These are phyloP conservation scores for Nysson spinosus DNA, from an alignment of 2,888 invertebrate species.

Conservation along the genomic window DNA sequence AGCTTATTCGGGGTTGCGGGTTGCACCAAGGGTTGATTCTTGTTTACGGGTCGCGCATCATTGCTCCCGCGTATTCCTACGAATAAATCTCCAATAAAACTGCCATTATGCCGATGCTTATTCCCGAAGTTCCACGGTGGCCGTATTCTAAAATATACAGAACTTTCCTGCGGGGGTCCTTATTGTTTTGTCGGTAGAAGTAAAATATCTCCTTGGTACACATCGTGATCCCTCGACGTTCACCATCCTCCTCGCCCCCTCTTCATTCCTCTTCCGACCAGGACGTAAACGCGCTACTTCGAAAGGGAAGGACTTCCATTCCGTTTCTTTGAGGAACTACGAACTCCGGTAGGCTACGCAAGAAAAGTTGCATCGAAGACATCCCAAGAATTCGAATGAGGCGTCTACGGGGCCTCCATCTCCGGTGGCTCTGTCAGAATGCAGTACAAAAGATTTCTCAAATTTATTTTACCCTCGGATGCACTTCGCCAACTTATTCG, in stretches of 20 bases:
- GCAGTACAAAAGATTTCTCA: background rate
- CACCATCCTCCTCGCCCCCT: conserved; percentile 4
- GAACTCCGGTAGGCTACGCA: background rate
- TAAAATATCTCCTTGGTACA: conserved; percentile 49
- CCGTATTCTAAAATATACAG: conserved; percentile 58
- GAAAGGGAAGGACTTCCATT: conserved; percentile 14
- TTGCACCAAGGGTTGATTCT: conserved; percentile 48
- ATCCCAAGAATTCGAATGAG: conserved; percentile 24
- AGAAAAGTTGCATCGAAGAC: conserved; percentile 32
- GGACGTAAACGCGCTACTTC: conserved; percentile 16
- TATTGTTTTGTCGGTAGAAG: conserved; percentile 57
- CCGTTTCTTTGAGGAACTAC: conserved; percentile 1
- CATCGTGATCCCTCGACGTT: conserved; percentile 17
- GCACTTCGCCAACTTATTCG: background rate
- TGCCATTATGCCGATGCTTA: conserved; percentile 72
- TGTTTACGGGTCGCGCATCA: conserved; percentile 74
- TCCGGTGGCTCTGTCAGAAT: background rate
- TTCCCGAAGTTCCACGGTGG: conserved; percentile 62
- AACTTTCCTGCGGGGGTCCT: conserved; percentile 42
- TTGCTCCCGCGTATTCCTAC: conserved; percentile 62
- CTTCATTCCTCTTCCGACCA: conserved; percentile 39
- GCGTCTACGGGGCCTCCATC: conserved; percentile 11
- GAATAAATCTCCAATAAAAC: conserved; percentile 73
- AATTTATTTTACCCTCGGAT: conserved; percentile 18
- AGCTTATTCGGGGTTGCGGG: conserved; percentile 39